Evolutionary conservation across 2,888 invertebrate genomes (phyloP), one percentile per base, ranked within the genome.

Genomic region (Caenorhabditis sp.): DNA sequence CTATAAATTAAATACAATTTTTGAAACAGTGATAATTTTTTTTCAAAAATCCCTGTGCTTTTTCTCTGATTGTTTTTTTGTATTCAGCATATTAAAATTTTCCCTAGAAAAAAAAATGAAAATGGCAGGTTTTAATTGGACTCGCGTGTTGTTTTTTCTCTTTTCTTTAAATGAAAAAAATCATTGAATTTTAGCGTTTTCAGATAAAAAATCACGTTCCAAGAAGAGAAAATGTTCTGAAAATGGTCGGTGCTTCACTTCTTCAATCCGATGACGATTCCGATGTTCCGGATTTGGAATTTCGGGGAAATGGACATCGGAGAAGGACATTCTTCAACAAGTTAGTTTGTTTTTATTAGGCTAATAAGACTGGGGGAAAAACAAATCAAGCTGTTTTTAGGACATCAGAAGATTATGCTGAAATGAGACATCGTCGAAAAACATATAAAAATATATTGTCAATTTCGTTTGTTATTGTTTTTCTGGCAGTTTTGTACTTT

Each of bases 241-340:
- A 25, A 63, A 72, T 72, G 72, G 72, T 72, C 38, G 72, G 72
- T 14, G 67, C 59, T 20, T 68, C 67, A n/a, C 62, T 72, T 58
- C 59, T 72, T 3, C 72, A 72, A 31, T 72, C 72, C 36, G 72
- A 72, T 36, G 72, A 72, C 27, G 72, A 72, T 61, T 72, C 72
- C 36, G 72, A 72, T 49, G 72, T 72, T 21, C 72, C 72, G 20
- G 72, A 72, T 59, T 62, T 72, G 63, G 72, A 72, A 52, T 52
- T 72, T 14, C 50, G 71, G 10, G 63, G 66, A 17, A 23, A 54
- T 21, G 26, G 59, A 21, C 27, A 57, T n/a, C n/a, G 58, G 38
- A 58, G 36, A 56, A 25, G 26, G 10, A 58, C 20, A 17, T 38
- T 36, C 20, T 38, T 36, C 23, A 58, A 58, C 12, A 58, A 56